phyloP scores from a whole-genome alignment of 2,797 vertebrate genomes.

The Protonibea diacanthus region DNA sequence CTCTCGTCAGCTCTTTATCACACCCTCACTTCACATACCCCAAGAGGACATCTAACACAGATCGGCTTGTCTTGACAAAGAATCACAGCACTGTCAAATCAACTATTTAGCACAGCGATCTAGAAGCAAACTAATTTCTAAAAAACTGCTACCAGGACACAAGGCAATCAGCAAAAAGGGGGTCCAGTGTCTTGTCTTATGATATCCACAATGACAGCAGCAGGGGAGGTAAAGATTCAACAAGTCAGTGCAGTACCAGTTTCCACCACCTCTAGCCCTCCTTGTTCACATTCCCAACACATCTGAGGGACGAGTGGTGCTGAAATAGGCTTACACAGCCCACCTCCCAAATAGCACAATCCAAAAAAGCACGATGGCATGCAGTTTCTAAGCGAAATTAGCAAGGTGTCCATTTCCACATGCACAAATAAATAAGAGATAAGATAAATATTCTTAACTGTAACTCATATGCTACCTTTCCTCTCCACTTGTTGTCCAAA shows the following conservation, averaged over 20 bases:
- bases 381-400: slow-evolving; percentile 68
- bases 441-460: slow-evolving; percentile 42
- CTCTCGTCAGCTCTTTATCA: slow-evolving; percentile 28
- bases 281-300: slow-evolving; percentile 55
- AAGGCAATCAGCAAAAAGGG: slow-evolving; percentile 55
- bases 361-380: slow-evolving; percentile 67
- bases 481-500: slow-evolving; percentile 24
- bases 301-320: slow-evolving; percentile 48
- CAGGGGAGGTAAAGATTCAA: slow-evolving; percentile 63
- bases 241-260: slow-evolving; percentile 80
- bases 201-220: slow-evolving; percentile 65
- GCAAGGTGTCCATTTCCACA: slow-evolving; percentile 62
- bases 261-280: slow-evolving; percentile 71
- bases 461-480: slow-evolving; percentile 50
- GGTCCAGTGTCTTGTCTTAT: slow-evolving; percentile 51
- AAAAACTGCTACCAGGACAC: slow-evolving; percentile 41
- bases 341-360: slow-evolving; percentile 63
- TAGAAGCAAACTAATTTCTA: slow-evolving; percentile 49
- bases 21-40: slow-evolving; percentile 54
- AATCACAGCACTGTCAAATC: slow-evolving; percentile 63
- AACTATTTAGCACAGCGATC: slow-evolving; percentile 55
- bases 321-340: slow-evolving; percentile 58
- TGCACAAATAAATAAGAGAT: slow-evolving; percentile 64
- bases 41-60: slow-evolving; percentile 52
- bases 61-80: slow-evolving; percentile 57